phyloP scores from a whole-genome alignment of 1,140 invertebrate species.

The Neodiprion virginianus region DNA sequence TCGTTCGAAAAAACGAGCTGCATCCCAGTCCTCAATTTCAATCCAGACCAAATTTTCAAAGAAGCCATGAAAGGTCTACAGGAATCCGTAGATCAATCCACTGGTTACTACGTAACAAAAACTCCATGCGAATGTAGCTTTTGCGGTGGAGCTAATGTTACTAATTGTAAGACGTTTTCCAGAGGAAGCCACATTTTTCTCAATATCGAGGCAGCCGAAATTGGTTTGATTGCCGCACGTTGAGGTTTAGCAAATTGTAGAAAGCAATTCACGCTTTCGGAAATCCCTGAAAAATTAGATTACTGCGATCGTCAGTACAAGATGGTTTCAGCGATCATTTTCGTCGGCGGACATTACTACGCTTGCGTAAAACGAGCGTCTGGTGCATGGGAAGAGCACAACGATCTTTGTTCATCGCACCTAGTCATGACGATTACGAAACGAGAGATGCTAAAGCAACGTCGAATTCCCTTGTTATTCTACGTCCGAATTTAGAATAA shows the following conservation, averaged over 20 bases:
- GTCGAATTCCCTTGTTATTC: background rate
- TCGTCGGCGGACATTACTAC: constrained; percentile 8
- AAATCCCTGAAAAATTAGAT: constrained; percentile 14
- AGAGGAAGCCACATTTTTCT: constrained; percentile 11
- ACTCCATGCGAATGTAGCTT: background rate
- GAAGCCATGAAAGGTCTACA: background rate
- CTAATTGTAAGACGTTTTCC: background rate
- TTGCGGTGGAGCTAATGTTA: background rate
- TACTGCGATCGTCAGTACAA: constrained; percentile 10
- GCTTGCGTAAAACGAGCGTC: constrained; percentile 10
- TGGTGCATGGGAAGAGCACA: constrained; percentile 16
- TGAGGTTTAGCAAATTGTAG: background rate
- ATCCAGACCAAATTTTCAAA: background rate
- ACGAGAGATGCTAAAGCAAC: constrained; percentile 2
- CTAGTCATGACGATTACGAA: background rate
- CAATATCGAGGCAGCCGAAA: constrained; percentile 15
- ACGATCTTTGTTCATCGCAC: constrained; percentile 1
- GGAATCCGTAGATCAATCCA: background rate
- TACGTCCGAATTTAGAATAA: background rate
- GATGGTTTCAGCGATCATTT: constrained; percentile 14
- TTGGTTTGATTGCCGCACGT: background rate
- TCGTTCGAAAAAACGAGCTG: background rate
- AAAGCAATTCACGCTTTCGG: constrained; percentile 12
- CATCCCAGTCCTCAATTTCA: background rate
- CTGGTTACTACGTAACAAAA: too few species aligned